Conservation (phyloP, 2,888 invertebrate species). For the Hipparchia semele region DNA sequence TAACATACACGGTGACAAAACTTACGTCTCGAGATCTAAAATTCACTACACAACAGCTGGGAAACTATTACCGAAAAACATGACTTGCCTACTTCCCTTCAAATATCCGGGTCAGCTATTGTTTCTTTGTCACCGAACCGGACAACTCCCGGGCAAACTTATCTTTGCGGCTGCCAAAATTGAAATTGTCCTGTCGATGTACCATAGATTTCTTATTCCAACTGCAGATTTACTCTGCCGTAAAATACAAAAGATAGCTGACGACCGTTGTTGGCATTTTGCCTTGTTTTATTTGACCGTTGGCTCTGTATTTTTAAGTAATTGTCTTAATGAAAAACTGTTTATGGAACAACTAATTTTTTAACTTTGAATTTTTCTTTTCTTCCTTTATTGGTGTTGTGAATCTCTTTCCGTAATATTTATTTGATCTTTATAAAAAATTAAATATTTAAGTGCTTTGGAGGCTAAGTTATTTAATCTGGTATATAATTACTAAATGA, state of each 20-base stretch:
- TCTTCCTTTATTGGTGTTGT: not conserved
- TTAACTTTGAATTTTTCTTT: not conserved
- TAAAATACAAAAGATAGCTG: constrained; percentile 62
- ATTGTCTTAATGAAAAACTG: constrained; percentile 53
- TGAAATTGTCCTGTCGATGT: constrained; percentile 45
- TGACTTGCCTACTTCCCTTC: constrained; percentile 60
- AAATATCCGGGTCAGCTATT: constrained; percentile 74
- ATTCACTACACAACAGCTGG: constrained; percentile 21
- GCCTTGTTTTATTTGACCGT: constrained; percentile 57
- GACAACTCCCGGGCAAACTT: constrained; percentile 62
- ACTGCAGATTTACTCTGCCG: constrained; percentile 48
- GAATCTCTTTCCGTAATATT: not conserved
- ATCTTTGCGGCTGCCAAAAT: constrained; percentile 53
- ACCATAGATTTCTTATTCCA: constrained; percentile 37
- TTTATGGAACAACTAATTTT: constrained; percentile 19
- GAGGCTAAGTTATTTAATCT: no score
- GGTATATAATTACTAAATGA: no score
- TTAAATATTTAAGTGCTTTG: not conserved
- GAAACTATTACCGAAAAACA: constrained; percentile 51
- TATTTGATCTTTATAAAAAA: not conserved
- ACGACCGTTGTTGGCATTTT: constrained; percentile 54
- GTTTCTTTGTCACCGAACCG: constrained; percentile 71
- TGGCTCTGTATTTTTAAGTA: constrained; percentile 52
- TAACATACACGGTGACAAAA: not conserved
- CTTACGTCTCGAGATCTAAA: not conserved